Evolutionary conservation across 2,797 vertebrate genomes (phyloP).

Genomic region (Enteromius fasciolatus): DNA sequence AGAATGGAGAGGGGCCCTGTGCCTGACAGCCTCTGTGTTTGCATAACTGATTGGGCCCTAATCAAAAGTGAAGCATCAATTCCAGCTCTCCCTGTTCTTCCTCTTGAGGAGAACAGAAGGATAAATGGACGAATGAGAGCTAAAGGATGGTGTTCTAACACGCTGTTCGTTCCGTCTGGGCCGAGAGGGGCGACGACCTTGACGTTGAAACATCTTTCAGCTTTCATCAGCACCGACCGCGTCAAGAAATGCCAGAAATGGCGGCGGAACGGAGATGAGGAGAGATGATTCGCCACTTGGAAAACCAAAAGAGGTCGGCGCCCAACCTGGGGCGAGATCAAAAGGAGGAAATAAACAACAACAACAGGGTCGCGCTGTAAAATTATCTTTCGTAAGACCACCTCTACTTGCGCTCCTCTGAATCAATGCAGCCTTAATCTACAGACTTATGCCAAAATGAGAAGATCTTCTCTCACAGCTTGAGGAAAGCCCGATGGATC

Average conservation of each 20-base stretch:
- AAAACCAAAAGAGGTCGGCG: conserved; percentile 31
- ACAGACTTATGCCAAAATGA: conserved; percentile 24
- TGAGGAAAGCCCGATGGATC: conserved; percentile 26
- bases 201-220: conserved; percentile 59
- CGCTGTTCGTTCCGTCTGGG: conserved; percentile 36
- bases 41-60: conserved; percentile 67
- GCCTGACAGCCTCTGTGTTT: conserved; percentile 59
- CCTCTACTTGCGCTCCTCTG: not conserved
- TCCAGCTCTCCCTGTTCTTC: conserved; percentile 53
- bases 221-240: conserved; percentile 59
- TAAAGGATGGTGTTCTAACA: conserved; percentile 59
- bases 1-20: conserved; percentile 35
- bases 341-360: conserved; percentile 1
- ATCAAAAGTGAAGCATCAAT: conserved; percentile 70
- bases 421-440: conserved; percentile 31
- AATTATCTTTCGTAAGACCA: conserved; percentile 3
- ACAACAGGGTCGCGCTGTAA: not conserved
- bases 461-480: conserved; percentile 29
- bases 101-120: conserved; percentile 41
- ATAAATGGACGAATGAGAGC: conserved; percentile 52
- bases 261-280: conserved; percentile 55
- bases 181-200: conserved; percentile 64
- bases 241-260: conserved; percentile 50
- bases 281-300: conserved; percentile 54
- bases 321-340: conserved; percentile 37